Base-by-base conservation (phyloP, 2,797 vertebrate genomes). In the Malacoctenus gilli region DNA sequence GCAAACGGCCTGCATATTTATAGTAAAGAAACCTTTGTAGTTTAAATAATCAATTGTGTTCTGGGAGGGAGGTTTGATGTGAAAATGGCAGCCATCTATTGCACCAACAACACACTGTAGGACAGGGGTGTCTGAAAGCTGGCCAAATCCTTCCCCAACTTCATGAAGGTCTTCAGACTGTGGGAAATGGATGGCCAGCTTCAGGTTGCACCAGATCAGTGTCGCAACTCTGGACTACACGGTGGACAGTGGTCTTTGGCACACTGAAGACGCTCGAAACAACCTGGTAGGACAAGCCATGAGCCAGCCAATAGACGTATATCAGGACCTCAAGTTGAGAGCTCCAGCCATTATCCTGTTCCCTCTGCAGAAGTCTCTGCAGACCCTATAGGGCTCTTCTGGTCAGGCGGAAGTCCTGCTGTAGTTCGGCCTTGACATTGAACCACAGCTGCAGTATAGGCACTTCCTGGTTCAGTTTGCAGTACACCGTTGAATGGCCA, bases 241-340 rank as follows among this genome's bases (percentile, higher is more conserved):
- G 38, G n/a, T 43, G 30, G 5, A 55, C 30, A 14, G 52, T 55
- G 10, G 52, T 32, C 15, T 13, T 34, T 2, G 52, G 52, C 20
- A 55, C 39, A 15, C 18, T 5, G 10, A 55, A 43, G 2, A 55
- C 52, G 7, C n/a, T 7, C 2, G n/a, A 23, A 0, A 43, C 18
- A 3, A 55, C 19, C 0, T 20, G 13, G 14, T 55, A 42, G 2
- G 52, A 42, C 9, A 23, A 30, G 8, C 28, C 52, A 12, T 34
- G 38, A 42, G 52, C 39, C 19, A 43, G 20, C 38, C 38, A 42
- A 9, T 34, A 43, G 2, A 35, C 7, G 6, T 42, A 43, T n/a
- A 43, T 55, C 3, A 55, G n/a, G 4, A 39, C 8, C 6, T 52
- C 36, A 10, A 52, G 22, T 12, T 31, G 15, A 18, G 5, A 2